Conservation (phyloP, 2,113 vertebrate species). For the Muntiacus reevesi region DNA sequence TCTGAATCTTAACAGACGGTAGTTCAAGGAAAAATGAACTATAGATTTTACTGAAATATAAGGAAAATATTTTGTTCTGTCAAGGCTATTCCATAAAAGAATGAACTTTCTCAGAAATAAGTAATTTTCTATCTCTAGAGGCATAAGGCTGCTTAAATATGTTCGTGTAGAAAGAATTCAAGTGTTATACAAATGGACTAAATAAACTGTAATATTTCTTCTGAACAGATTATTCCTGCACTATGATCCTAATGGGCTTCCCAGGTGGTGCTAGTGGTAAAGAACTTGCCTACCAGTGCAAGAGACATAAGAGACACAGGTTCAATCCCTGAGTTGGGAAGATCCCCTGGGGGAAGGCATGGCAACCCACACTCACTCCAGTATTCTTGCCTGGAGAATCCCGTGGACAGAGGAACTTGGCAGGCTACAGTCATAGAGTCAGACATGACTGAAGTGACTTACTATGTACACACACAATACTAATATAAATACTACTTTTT, state of each 20-base stretch:
- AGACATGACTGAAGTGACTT: neutral
- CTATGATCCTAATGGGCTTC: neutral
- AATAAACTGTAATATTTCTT: neutral
- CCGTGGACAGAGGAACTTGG: neutral
- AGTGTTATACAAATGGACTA: neutral
- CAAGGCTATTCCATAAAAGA: neutral
- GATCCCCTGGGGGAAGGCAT: neutral
- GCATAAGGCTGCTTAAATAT: neutral
- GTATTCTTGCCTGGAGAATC: neutral
- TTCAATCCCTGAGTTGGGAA: neutral
- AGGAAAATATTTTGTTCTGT: neutral
- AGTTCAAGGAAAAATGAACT: neutral
- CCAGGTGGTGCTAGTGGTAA: neutral
- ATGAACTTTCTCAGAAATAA: neutral
- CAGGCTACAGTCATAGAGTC: neutral
- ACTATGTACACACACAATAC: neutral
- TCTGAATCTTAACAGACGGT: neutral
- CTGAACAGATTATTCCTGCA: neutral
- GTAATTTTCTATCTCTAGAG: neutral
- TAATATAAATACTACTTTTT: neutral
- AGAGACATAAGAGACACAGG: neutral
- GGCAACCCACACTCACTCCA: neutral
- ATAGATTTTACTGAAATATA: neutral
- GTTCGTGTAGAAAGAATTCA: neutral
- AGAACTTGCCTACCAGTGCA: neutral